These are phyloP conservation scores for Lagopus muta DNA, from an alignment of 2,113 vertebrate genomes.

Conservation along the genomic window DNA sequence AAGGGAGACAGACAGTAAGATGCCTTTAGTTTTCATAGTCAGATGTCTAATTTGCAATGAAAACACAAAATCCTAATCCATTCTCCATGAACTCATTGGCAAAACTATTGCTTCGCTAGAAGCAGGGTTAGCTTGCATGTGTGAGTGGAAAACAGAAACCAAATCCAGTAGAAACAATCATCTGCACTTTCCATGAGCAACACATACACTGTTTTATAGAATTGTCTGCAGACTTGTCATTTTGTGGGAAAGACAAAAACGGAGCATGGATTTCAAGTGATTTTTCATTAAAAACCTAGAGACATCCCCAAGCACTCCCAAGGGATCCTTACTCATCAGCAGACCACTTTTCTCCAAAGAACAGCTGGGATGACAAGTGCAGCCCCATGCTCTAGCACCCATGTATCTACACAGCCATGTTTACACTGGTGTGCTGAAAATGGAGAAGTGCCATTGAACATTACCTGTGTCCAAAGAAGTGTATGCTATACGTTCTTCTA, in stretches of 20 bases:
- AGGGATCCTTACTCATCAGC: neutral
- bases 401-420: neutral
- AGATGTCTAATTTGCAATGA: neutral
- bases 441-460: neutral
- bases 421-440: neutral
- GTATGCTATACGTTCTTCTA: neutral
- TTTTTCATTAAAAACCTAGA: neutral
- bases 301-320: neutral
- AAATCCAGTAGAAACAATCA: neutral
- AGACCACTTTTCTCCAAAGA: neutral
- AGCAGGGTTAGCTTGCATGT: neutral
- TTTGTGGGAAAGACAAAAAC: neutral
- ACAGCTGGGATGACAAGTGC: neutral
- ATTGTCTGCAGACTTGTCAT: neutral
- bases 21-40: neutral
- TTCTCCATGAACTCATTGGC: constrained; percentile 17
- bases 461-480: neutral
- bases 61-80: constrained; percentile 16
- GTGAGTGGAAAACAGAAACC: neutral
- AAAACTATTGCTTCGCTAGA: neutral
- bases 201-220: neutral
- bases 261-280: neutral
- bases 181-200: neutral
- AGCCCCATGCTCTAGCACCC: neutral
- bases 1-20: neutral